Evolutionary conservation across 2,797 vertebrate species (phyloP), one percentile per base, ranked within the genome.

Genomic region (Rhyacichthys aspro): DNA sequence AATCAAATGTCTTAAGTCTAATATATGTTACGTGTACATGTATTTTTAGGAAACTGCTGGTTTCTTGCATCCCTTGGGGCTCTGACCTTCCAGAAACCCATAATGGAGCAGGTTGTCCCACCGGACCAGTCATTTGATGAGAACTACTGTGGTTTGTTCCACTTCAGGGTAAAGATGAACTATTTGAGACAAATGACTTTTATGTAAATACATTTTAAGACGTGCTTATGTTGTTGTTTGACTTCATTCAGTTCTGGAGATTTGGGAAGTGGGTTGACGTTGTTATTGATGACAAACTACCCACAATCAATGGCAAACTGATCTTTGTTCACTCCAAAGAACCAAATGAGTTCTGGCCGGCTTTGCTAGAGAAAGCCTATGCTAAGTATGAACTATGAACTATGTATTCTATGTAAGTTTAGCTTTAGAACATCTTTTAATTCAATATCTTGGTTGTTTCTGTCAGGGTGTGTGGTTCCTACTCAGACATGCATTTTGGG

Each of bases 361-460:
- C 94, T 34, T 83, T 97, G 82, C 67, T 96, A 85, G 95, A 96
- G 80, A 96, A 97, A 83, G 94, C 94, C 16, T 96, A 95, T 70
- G 95, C 94, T 54, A 95, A 96, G 94, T 96, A 94, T 77, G 92
- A 8, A 9, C n/a, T n/a, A n/a, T 14, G 8, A 18, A 4, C 11
- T 52, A n/a, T 37, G 37, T 9, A 18, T 34, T 49, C 11, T 16
- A 16, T 11, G 12, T 38, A 38, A 38, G 1, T 1, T 43, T 38
- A 10, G 49, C 18, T 69, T 3, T 56, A 1, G 37, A 54, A 11
- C 7, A 42, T 11, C 9, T 16, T 28, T 55, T 1, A 16, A 18
- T 9, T 4, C 17, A 9, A 14, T 16, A 17, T 34, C 0, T 17
- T 8, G 2, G 1, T 12, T 55, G 19, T 34, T 41, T 73, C 3